Percentiles rank a stretch among this genome's conserved stretches.
Conservation (phyloP, 1,140 invertebrate genomes). For the Bombus pascuorum region DNA sequence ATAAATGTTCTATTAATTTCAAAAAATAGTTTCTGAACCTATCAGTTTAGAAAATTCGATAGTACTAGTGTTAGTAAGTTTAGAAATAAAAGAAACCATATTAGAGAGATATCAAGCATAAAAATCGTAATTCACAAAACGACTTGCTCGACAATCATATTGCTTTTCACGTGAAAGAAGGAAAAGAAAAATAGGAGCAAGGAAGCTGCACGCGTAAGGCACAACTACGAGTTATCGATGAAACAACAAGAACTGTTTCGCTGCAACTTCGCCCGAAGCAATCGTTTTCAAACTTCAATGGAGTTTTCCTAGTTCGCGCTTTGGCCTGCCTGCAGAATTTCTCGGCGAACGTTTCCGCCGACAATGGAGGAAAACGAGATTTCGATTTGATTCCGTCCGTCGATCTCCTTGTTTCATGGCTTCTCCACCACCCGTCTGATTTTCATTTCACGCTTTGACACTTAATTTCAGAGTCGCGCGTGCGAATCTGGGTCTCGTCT, state of each 20-base stretch:
- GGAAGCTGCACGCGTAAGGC: not conserved
- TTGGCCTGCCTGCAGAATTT: conserved; percentile 33
- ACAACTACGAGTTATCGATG: conserved; percentile 16
- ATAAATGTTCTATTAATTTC: too few species aligned
- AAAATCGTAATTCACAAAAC: too few species aligned
- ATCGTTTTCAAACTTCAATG: conserved; percentile 44
- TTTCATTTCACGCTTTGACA: conserved; percentile 38
- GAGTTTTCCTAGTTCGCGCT: conserved; percentile 30
- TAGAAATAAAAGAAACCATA: too few species aligned
- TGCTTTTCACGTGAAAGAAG: too few species aligned
- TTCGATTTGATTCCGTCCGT: conserved; percentile 34
- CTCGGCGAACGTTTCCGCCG: conserved; percentile 10
- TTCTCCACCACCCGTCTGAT: not conserved
- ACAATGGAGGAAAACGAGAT: conserved; percentile 38
- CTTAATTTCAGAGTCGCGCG: conserved; percentile 18
- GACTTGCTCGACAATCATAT: too few species aligned
- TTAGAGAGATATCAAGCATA: too few species aligned
- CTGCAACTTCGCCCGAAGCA: conserved; percentile 12
- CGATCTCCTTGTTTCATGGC: conserved; percentile 6
- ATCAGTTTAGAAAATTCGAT: too few species aligned
- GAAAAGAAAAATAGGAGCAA: not conserved
- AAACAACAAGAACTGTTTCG: conserved; percentile 25
- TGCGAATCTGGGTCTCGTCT: conserved; percentile 2
- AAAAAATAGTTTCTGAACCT: too few species aligned
- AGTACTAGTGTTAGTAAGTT: too few species aligned